phyloP scores from a whole-genome alignment of 2,113 vertebrate genomes.

The Lasiurus cinereus region DNA sequence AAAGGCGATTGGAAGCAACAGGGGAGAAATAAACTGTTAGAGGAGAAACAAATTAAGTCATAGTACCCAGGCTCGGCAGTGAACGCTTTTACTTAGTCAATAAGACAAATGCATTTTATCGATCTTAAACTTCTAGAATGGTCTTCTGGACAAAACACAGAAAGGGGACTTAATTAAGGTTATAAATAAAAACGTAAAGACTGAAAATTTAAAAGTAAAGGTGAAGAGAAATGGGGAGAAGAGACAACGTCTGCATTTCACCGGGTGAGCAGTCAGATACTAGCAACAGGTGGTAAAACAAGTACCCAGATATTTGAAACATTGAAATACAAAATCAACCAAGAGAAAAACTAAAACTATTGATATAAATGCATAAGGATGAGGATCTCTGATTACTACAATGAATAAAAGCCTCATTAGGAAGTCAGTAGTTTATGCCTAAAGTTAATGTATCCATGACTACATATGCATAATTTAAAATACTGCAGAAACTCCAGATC shows the following conservation, averaged over 20 bases:
- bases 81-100: slow-evolving; percentile 53
- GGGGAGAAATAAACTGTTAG: neutral
- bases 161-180: slow-evolving; percentile 56
- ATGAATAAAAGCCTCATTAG: neutral
- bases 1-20: neutral
- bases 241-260: neutral
- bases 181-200: slow-evolving; percentile 1
- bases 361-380: neutral
- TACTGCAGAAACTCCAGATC: neutral
- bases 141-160: slow-evolving; percentile 49
- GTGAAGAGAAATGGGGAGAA: neutral
- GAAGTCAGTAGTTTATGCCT: neutral
- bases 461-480: neutral
- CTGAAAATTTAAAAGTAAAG: neutral
- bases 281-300: neutral
- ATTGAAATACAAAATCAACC: neutral
- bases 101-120: slow-evolving; percentile 70
- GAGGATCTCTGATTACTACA: neutral
- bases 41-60: slow-evolving; percentile 16
- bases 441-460: neutral
- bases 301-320: neutral
- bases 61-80: neutral
- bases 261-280: neutral
- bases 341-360: slow-evolving; percentile 45
- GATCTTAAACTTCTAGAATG: slow-evolving; percentile 65